A percentile compares a stretch with the other conserved stretches of the same genome.
Conservation (phyloP, 2,113 vertebrate species). For the Crypturellus undulatus region DNA sequence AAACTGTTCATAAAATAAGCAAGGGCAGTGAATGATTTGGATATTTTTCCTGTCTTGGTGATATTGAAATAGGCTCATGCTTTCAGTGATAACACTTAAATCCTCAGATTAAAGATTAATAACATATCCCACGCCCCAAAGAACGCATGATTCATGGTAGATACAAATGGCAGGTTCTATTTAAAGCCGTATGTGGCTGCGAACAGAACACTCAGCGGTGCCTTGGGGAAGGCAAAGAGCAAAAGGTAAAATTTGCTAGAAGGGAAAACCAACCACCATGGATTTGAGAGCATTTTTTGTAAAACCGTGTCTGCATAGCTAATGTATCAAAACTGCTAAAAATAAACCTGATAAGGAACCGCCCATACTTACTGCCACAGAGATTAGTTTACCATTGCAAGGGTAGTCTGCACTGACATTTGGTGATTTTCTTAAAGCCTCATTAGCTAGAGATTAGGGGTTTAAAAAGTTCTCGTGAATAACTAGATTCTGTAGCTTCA, state of each 20-base stretch:
- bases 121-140: slow-evolving; percentile 14
- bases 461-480: not conserved
- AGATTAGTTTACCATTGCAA: not conserved
- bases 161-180: slow-evolving; percentile 34
- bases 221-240: not conserved
- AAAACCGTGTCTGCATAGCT: not conserved
- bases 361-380: not conserved
- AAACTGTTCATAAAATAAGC: not conserved
- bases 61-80: not conserved
- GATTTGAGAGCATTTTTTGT: not conserved
- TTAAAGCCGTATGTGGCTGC: slow-evolving; percentile 9
- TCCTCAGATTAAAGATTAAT: slow-evolving; percentile 55
- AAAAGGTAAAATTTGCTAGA: not conserved
- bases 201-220: slow-evolving; percentile 6
- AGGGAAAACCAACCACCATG: not conserved
- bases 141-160: slow-evolving; percentile 60
- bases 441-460: not conserved
- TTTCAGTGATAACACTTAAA: slow-evolving; percentile 21
- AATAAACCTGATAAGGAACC: not conserved
- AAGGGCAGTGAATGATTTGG: not conserved
- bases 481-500: not conserved
- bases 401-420: not conserved
- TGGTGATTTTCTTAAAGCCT: not conserved
- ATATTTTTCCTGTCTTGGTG: not conserved
- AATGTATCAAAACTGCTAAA: not conserved